These are phyloP conservation scores for Phasianus colchicus DNA, from an alignment of 2,113 vertebrate genomes.

Conservation along the genomic window DNA sequence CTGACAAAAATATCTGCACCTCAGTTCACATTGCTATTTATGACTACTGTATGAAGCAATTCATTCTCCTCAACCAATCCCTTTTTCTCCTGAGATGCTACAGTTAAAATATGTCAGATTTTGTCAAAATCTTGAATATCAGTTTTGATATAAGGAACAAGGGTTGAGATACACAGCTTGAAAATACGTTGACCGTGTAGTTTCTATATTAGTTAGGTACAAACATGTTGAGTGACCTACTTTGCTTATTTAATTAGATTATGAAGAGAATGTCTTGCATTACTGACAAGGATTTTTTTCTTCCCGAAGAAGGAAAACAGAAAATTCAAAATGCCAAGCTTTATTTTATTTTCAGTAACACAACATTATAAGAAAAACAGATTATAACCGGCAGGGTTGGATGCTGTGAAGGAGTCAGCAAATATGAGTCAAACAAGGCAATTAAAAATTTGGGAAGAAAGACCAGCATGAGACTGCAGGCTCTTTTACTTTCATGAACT, in stretches of 20 bases:
- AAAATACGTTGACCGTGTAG: neutral
- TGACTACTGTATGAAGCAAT: neutral
- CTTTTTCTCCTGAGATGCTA: neutral
- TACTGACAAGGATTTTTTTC: neutral
- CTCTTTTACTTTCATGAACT: neutral
- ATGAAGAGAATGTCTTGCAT: neutral
- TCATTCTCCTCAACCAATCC: neutral
- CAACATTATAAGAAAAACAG: neutral
- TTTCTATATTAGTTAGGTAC: neutral
- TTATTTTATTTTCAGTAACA: neutral
- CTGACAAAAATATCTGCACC: neutral
- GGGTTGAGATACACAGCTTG: neutral
- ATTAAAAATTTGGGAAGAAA: neutral
- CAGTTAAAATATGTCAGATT: neutral
- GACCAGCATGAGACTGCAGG: neutral
- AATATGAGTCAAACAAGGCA: neutral
- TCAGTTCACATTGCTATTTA: neutral
- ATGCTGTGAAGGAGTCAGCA: neutral
- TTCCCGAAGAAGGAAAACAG: neutral
- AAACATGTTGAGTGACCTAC: neutral
- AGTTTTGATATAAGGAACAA: neutral
- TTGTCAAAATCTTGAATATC: neutral
- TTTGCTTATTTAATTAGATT: conserved; percentile 12
- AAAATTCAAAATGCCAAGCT: neutral
- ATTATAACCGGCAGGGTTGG: accelerated